Evolutionary conservation across 2,113 vertebrate genomes (phyloP), one percentile per base, ranked within the genome.

Genomic region (Oceanites oceanicus): DNA sequence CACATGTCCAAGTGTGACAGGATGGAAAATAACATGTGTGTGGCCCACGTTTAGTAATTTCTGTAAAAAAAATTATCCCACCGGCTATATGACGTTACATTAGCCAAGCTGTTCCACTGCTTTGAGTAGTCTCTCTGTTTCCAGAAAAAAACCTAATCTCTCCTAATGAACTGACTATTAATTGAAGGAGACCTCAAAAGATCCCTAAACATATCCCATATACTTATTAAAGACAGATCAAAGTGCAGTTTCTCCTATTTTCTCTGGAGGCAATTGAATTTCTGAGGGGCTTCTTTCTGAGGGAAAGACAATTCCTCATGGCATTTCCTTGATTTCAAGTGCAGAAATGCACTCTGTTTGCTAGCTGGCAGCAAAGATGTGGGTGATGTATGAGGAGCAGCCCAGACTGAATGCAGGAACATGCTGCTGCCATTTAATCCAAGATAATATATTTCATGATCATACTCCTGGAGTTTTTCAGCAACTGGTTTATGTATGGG

Each of bases 141-240:
- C 80, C 52, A 88, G 61, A 55, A 71, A 63, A 67, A 58, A 77
- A 32, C 17, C 17, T 9, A 66, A 89, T 78, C 22, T 94, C 73
- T 89, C 49, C 30, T 76, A 66, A 91, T 61, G 70, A 94, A 70
- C 56, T 15, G 36, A 40, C 17, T 92, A 82, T 92, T 96, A 95
- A 92, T 91, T 78, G 88, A 91, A 90, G 70, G 70, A 97, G 83
- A 81, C 86, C 84, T 97, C 84, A 87, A 56, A 94, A 14, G 42
- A 89, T 91, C 91, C 84, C 65, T 17, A 42, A 96, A 61, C 52
- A 87, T 45, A 40, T 65, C 65, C 53, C 73, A 38, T 87, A 16
- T 12, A 58, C 27, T 94, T 87, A 95, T 96, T 94, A 94, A 95
- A 94, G 44, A 73, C 56, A 94, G 86, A 94, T 92, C 86, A 92